A percentile compares a stretch with the other conserved stretches of the same genome.
Conservation (phyloP, 2,888 invertebrate genomes). For the Cantharis rustica region DNA sequence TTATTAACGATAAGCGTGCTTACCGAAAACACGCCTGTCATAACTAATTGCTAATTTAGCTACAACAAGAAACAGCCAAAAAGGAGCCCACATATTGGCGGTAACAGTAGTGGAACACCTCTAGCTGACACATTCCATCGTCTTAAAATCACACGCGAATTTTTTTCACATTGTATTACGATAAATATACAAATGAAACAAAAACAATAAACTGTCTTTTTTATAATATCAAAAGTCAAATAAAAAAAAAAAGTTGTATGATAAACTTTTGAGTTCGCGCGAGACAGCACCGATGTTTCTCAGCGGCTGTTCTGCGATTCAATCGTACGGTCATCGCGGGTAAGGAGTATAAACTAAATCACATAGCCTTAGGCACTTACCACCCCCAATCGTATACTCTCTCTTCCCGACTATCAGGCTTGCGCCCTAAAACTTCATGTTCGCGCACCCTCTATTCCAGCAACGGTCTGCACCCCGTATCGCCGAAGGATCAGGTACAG, state of each 20-base stretch:
- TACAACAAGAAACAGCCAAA: constrained; percentile 24
- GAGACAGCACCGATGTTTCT: constrained; percentile 42
- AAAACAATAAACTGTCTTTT: background rate
- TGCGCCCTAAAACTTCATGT: constrained; percentile 50
- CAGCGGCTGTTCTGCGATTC: constrained; percentile 20
- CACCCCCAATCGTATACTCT: constrained; percentile 51
- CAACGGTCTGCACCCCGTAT: constrained; percentile 26
- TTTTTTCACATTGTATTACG: background rate
- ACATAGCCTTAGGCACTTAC: constrained; percentile 53
- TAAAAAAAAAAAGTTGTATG: constrained; percentile 13
- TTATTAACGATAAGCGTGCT: constrained; percentile 23
- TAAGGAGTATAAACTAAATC: constrained; percentile 52
- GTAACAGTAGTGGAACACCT: constrained; percentile 32
- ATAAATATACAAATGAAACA: background rate
- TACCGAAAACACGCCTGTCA: constrained; percentile 46
- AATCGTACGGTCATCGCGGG: constrained; percentile 48
- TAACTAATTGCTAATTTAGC: constrained; percentile 36
- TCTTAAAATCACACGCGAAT: constrained; percentile 10
- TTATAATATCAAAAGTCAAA: background rate
- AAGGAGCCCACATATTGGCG: constrained; percentile 39
- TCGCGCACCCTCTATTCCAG: constrained; percentile 46
- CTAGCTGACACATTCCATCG: constrained; percentile 35
- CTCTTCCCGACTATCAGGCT: constrained; percentile 48
- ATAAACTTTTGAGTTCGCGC: constrained; percentile 37
- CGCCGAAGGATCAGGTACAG: constrained; percentile 30